Evolutionary conservation across 2,797 vertebrate genomes (phyloP).

Genomic region (Hydrocynus forskahlii): DNA sequence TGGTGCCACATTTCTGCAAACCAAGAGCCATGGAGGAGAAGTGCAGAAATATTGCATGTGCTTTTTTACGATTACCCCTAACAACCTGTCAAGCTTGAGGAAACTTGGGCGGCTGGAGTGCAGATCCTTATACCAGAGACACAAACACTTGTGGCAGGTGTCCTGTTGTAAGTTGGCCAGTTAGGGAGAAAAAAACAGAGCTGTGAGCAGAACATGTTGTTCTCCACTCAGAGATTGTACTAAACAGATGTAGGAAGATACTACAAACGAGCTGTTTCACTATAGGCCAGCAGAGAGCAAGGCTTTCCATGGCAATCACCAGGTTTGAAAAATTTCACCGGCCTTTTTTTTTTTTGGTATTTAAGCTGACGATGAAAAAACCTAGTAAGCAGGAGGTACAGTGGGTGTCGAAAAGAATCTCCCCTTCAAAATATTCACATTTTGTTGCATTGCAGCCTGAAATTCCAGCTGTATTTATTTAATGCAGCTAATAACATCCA

Average conservation of each 20-base stretch:
- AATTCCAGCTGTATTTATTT: too few relatives aligned
- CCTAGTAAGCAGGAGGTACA: too few relatives aligned
- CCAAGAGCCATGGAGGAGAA: conserved; percentile 7
- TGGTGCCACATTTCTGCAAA: conserved; percentile 28
- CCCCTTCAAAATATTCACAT: too few relatives aligned
- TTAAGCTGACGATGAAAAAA: too few relatives aligned
- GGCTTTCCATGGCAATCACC: background rate
- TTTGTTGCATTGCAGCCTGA: too few relatives aligned
- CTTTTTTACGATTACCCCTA: conserved; percentile 38
- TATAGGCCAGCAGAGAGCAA: background rate
- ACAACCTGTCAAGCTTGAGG: conserved; percentile 22
- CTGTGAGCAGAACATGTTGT: conserved; percentile 72
- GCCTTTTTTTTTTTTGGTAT: background rate
- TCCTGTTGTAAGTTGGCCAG: conserved; percentile 52
- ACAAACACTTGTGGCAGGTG: conserved; percentile 64
- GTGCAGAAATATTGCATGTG: conserved; percentile 17
- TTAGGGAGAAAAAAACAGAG: conserved; percentile 68
- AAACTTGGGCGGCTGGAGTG: conserved; percentile 19
- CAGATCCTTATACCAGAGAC: conserved; percentile 66
- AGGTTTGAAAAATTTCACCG: background rate
- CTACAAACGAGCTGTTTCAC: background rate
- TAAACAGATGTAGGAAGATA: conserved; percentile 74
- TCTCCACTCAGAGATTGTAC: conserved; percentile 73
- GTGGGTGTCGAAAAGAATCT: too few relatives aligned
- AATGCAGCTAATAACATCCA: too few relatives aligned